Percentiles rank a stretch among this genome's conserved stretches.
Evolutionary conservation across 2,113 vertebrate species (phyloP).

Genomic region (Scytalopus superciliaris): DNA sequence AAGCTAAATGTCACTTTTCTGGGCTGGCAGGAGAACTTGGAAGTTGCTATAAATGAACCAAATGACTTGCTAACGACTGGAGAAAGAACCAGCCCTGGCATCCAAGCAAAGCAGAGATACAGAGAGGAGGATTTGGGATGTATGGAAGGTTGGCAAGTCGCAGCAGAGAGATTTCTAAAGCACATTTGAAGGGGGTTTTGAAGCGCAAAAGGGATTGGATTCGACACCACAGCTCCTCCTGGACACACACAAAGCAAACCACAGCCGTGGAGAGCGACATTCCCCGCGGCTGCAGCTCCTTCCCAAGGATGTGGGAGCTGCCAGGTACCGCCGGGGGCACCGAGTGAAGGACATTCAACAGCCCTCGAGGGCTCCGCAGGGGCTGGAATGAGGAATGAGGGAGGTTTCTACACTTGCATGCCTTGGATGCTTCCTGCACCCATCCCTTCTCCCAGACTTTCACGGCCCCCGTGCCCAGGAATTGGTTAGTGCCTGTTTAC

Average conservation of each 20-base stretch:
- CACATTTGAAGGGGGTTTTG: background rate
- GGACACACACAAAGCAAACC: background rate
- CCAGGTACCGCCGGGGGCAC: background rate
- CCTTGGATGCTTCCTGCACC: background rate
- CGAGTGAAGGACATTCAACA: background rate
- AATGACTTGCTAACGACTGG: background rate
- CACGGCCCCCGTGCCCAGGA: background rate
- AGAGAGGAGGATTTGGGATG: background rate
- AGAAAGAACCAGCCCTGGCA: background rate
- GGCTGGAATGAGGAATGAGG: background rate
- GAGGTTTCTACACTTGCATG: background rate
- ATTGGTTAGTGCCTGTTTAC: background rate
- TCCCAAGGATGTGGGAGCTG: background rate
- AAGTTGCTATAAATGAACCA: background rate
- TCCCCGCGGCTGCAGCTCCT: background rate
- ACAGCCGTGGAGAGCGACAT: accelerated
- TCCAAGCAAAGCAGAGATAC: background rate
- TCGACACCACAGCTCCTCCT: background rate
- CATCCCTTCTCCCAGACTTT: background rate
- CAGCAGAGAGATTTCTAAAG: background rate
- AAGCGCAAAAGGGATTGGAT: background rate
- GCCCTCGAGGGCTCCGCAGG: background rate
- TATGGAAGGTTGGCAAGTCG: background rate
- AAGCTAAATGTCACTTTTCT: background rate
- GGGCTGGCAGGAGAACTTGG: background rate